These are phyloP conservation scores for Spinus olivaceus DNA, from an alignment of 2,797 vertebrate genomes.

Conservation along the genomic window DNA sequence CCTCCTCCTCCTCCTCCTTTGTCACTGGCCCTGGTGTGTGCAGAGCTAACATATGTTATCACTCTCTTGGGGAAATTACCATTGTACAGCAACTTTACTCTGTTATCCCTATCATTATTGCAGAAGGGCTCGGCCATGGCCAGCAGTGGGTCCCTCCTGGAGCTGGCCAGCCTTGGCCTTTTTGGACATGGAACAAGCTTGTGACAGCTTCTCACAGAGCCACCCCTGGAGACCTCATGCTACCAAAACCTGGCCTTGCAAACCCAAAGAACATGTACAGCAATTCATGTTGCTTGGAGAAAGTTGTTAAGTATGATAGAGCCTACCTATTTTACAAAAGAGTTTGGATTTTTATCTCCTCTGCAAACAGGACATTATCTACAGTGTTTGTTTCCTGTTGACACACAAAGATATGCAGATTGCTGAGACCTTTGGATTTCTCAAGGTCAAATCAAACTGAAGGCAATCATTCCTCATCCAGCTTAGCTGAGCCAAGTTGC, in stretches of 20 bases:
- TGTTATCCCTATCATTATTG: neutral
- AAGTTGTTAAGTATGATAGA: neutral
- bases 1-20: neutral
- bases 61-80: neutral
- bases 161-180: neutral
- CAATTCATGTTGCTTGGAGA: neutral
- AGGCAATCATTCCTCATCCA: conserved; percentile 56
- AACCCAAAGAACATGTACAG: neutral
- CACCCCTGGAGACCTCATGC: too few relatives aligned
- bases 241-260: neutral
- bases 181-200: neutral
- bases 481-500: conserved; percentile 44
- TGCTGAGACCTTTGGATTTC: conserved; percentile 43
- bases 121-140: neutral
- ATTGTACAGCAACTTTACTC: neutral
- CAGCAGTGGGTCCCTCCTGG: neutral
- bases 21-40: neutral
- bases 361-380: neutral
- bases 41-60: neutral
- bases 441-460: conserved; percentile 70
- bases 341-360: neutral
- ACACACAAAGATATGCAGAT: conserved; percentile 18
- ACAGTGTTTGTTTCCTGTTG: neutral
- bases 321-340: neutral
- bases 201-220: neutral